Conservation (phyloP, 1,140 invertebrate genomes). For the Drosophila tropicalis region DNA sequence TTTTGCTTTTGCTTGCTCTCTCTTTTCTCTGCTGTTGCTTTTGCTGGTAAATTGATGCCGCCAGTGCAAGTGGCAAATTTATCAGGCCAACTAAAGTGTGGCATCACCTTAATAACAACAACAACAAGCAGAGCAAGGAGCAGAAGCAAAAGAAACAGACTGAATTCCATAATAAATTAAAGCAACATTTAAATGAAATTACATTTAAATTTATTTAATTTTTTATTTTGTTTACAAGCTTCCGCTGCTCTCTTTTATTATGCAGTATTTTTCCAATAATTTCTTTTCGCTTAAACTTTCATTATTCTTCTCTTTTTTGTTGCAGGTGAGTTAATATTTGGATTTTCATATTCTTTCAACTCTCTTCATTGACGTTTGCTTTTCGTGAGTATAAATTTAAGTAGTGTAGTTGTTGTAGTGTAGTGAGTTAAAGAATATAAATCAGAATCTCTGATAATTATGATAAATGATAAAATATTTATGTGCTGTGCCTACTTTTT, state of each 20-base stretch:
- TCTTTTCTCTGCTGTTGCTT: background rate
- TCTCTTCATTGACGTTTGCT: constrained; percentile 17
- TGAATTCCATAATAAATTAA: constrained; percentile 41
- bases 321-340: constrained; percentile 56
- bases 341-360: constrained; percentile 10
- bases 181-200: constrained; percentile 63
- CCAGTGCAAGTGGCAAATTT: constrained; percentile 56
- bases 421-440: constrained; percentile 40
- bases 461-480: constrained; percentile 66
- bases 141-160: background rate
- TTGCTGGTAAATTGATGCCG: constrained; percentile 50
- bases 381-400: constrained; percentile 43
- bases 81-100: constrained; percentile 30
- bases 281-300: constrained; percentile 27
- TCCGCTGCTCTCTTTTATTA: background rate
- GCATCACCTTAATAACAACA: constrained; percentile 4
- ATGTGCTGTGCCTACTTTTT: background rate
- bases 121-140: background rate
- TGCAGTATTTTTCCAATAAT: background rate
- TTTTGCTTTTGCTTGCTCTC: constrained; percentile 25
- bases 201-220: constrained; percentile 63
- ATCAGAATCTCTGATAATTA: constrained; percentile 64
- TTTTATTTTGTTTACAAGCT: constrained; percentile 35
- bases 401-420: background rate
- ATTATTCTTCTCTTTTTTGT: constrained; percentile 41